These are phyloP conservation scores for Nomada flava DNA, from an alignment of 2,888 invertebrate species.

Conservation along the genomic window DNA sequence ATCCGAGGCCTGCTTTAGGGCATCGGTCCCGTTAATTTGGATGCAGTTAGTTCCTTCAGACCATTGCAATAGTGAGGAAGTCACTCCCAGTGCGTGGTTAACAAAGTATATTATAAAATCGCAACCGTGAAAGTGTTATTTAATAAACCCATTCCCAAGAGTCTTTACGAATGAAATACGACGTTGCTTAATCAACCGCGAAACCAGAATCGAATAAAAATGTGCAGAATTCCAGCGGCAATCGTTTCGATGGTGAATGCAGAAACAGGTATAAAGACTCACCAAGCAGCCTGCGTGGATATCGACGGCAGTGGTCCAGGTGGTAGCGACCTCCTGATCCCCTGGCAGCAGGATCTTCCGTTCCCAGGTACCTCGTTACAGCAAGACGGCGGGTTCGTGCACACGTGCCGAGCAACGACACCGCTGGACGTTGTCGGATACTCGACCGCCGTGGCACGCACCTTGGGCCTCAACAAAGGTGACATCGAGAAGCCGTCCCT, in stretches of 20 bases:
- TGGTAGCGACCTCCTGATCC: slow-evolving; percentile 86
- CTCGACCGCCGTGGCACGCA: slow-evolving; percentile 81
- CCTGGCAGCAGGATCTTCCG: slow-evolving; percentile 85
- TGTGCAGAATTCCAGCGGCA: too few species aligned
- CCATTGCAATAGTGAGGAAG: too few species aligned
- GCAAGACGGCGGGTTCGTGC: slow-evolving; percentile 74
- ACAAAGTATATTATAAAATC: too few species aligned
- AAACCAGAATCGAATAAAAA: too few species aligned
- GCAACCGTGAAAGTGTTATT: too few species aligned
- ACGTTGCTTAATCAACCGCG: too few species aligned
- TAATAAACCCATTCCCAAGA: too few species aligned
- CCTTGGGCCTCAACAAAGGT: slow-evolving; percentile 83
- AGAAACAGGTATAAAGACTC: slow-evolving; percentile 61
- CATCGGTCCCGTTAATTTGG: too few species aligned
- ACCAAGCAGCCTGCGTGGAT: slow-evolving; percentile 81
- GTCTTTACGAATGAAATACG: too few species aligned
- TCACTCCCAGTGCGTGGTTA: too few species aligned
- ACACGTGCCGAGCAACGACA: slow-evolving; percentile 72
- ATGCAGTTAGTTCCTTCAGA: too few species aligned
- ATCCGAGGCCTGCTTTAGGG: too few species aligned
- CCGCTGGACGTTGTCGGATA: slow-evolving; percentile 67
- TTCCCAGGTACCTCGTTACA: slow-evolving; percentile 67
- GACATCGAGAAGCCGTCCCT: slow-evolving; percentile 83
- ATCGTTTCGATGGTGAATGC: not conserved
- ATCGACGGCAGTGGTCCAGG: slow-evolving; percentile 84